Percentiles rank a stretch among this genome's conserved stretches.
Conservation (phyloP, 2,888 invertebrate species). For the Choristoneura rosaceana region DNA sequence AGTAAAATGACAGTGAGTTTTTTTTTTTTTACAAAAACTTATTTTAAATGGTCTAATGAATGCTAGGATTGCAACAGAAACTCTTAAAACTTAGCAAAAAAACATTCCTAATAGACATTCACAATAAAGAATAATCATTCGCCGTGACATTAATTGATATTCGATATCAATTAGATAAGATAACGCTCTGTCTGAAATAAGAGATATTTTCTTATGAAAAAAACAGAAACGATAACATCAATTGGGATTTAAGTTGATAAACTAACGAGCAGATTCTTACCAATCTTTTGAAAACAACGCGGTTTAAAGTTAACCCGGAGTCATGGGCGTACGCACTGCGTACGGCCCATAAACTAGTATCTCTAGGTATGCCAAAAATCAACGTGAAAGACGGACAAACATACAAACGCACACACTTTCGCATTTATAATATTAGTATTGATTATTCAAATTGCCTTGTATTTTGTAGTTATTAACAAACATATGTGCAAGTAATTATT, state of each 20-base stretch:
- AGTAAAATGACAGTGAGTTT: too few relatives aligned
- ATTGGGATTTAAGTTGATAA: constrained; percentile 3
- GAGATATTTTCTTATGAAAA: constrained; percentile 48
- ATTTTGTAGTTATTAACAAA: background rate
- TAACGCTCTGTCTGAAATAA: constrained; percentile 49
- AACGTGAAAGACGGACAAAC: too few relatives aligned
- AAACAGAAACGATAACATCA: constrained; percentile 16
- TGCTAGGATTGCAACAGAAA: background rate
- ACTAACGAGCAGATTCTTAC: background rate
- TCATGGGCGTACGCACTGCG: too few relatives aligned
- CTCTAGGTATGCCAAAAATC: too few relatives aligned
- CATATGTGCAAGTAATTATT: constrained; percentile 51
- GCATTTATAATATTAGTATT: too few relatives aligned
- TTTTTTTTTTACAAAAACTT: background rate
- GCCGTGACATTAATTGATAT: constrained; percentile 70
- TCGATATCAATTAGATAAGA: constrained; percentile 52
- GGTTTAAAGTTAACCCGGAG: too few relatives aligned
- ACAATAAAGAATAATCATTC: constrained; percentile 48
- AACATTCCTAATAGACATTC: constrained; percentile 16
- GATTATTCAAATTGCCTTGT: background rate
- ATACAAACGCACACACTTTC: too few relatives aligned
- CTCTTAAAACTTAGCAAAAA: constrained; percentile 7
- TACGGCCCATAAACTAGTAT: too few relatives aligned
- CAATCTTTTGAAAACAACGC: background rate
- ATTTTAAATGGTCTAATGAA: background rate